These are phyloP conservation scores for Aelia acuminata DNA, from an alignment of 2,888 invertebrate species.

Conservation along the genomic window DNA sequence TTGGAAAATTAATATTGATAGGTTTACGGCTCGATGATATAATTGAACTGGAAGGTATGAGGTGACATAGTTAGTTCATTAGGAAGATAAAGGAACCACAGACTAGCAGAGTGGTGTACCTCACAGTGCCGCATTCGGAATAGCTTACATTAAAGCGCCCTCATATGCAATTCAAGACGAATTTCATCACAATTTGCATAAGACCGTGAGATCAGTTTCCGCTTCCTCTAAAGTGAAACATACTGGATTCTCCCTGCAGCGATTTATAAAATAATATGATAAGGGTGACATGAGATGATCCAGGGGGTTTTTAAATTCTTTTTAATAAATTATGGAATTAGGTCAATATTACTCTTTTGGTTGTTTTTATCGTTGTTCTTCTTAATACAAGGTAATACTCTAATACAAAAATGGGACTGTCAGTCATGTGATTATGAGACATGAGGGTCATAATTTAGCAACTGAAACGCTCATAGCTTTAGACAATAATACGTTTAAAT, in stretches of 20 bases:
- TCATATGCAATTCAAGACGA: conserved; percentile 9
- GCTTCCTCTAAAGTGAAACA: neutral
- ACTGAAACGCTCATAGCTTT: too few species aligned
- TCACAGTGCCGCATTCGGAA: neutral
- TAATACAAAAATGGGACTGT: too few species aligned
- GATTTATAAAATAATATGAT: neutral
- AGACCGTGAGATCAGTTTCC: neutral
- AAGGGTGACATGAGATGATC: too few species aligned
- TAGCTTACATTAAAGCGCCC: neutral
- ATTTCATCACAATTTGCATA: neutral
- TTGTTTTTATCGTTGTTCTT: too few species aligned
- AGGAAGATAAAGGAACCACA: neutral
- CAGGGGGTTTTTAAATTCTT: too few species aligned
- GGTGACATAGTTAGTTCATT: neutral
- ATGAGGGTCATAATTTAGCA: too few species aligned
- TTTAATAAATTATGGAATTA: too few species aligned
- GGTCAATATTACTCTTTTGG: too few species aligned
- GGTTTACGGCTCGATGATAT: too few species aligned
- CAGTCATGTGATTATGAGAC: too few species aligned
- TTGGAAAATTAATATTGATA: neutral
- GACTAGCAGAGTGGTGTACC: neutral
- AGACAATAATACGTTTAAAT: too few species aligned
- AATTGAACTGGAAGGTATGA: neutral
- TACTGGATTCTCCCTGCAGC: neutral
- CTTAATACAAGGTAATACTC: too few species aligned